Conservation (phyloP, 2,888 invertebrate genomes). For the Yponomeuta plumbellus region DNA sequence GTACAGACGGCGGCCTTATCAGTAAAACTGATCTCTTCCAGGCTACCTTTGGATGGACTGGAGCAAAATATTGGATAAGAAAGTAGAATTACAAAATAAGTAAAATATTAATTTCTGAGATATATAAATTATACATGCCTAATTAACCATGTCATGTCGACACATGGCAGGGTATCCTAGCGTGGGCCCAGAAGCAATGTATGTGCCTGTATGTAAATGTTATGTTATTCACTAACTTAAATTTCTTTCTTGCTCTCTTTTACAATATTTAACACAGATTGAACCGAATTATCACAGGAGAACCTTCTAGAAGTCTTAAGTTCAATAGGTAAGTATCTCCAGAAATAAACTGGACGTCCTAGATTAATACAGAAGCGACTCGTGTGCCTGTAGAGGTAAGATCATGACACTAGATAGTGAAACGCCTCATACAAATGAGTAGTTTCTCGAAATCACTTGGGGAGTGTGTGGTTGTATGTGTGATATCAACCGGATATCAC, state of each 20-base stretch:
- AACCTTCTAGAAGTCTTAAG: neutral
- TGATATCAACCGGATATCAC: conserved; percentile 5
- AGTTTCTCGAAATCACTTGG: conserved; percentile 12
- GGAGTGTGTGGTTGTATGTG: neutral
- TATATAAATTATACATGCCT: no score
- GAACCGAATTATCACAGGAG: neutral
- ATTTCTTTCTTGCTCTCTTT: neutral
- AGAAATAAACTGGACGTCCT: neutral
- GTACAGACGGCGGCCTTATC: no score
- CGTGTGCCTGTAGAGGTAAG: neutral
- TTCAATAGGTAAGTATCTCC: neutral
- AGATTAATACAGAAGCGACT: neutral
- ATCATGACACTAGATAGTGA: neutral
- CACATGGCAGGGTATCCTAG: no score
- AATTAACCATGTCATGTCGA: no score
- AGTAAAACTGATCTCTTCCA: no score
- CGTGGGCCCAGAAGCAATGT: no score
- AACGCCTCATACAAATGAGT: neutral
- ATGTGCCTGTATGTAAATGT: no score
- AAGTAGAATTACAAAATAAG: no score
- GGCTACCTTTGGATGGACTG: no score
- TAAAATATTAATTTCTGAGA: no score
- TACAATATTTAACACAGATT: neutral
- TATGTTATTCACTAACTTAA: neutral
- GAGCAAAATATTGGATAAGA: no score